Conservation (phyloP, 2,113 vertebrate genomes). For the Panthera uncia region DNA sequence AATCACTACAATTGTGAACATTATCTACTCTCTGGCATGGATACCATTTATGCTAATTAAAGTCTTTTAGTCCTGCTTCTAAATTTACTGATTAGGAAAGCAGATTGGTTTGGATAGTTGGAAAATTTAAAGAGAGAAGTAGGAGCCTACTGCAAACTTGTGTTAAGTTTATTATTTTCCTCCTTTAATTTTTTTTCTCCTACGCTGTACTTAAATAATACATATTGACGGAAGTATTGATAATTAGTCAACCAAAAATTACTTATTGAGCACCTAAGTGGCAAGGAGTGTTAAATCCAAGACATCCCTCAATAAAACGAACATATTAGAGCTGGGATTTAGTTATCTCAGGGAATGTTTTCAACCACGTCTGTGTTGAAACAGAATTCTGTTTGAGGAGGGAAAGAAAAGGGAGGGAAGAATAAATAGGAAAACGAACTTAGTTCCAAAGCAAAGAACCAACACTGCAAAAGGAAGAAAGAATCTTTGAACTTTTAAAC, state of each 20-base stretch:
- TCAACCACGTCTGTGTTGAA: background rate
- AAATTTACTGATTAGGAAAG: background rate
- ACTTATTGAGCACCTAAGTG: background rate
- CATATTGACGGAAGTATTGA: background rate
- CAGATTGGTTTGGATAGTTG: background rate
- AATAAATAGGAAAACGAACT: background rate
- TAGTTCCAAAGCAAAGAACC: background rate
- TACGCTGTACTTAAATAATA: background rate
- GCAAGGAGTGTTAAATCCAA: background rate
- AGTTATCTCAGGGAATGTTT: background rate
- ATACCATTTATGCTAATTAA: background rate
- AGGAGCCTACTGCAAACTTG: background rate
- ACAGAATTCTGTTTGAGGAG: background rate
- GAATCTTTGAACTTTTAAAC: background rate
- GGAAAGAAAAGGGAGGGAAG: background rate
- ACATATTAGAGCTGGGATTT: background rate
- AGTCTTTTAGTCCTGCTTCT: background rate
- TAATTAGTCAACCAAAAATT: background rate
- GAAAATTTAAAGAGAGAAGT: background rate
- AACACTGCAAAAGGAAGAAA: background rate
- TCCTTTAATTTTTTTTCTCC: background rate
- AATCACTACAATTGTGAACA: background rate
- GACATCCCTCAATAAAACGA: background rate
- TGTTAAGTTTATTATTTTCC: background rate
- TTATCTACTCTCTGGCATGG: background rate